Evolutionary conservation across 2,888 invertebrate genomes (phyloP).

Genomic region (Volucella inanis): DNA sequence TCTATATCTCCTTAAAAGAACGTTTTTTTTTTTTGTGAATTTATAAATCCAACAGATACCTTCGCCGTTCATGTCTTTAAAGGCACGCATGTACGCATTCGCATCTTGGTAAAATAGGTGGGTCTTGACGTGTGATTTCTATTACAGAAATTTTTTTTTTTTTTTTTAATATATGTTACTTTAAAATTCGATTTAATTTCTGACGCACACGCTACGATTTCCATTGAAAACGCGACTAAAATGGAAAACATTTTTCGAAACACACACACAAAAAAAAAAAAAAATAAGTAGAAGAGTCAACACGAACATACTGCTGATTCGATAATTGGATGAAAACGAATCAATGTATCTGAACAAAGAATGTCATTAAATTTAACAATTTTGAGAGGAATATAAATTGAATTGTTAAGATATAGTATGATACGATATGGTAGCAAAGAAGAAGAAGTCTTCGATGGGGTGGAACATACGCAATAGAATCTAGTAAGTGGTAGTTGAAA

Average conservation of each 20-base stretch:
- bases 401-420: constrained; percentile 4
- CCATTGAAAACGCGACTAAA: constrained; percentile 11
- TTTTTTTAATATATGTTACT: constrained; percentile 13
- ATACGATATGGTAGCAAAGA: background rate
- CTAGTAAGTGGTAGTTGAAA: background rate
- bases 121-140: background rate
- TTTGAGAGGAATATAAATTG: constrained; percentile 29
- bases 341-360: background rate
- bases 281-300: no score
- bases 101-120: background rate
- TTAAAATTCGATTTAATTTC: constrained; percentile 28
- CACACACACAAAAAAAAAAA: background rate
- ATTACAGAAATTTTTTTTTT: background rate
- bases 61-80: background rate
- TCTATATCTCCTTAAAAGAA: no score
- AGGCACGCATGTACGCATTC: background rate
- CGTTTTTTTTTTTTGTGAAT: background rate
- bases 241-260: background rate
- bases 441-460: background rate
- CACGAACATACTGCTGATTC: constrained; percentile 30
- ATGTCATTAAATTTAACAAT: constrained; percentile 13
- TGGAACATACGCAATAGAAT: background rate
- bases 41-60: background rate
- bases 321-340: constrained; percentile 40
- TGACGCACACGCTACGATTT: constrained; percentile 21